phyloP scores from a whole-genome alignment of 2,888 invertebrate genomes.

The Lasioglossum vierecki region DNA sequence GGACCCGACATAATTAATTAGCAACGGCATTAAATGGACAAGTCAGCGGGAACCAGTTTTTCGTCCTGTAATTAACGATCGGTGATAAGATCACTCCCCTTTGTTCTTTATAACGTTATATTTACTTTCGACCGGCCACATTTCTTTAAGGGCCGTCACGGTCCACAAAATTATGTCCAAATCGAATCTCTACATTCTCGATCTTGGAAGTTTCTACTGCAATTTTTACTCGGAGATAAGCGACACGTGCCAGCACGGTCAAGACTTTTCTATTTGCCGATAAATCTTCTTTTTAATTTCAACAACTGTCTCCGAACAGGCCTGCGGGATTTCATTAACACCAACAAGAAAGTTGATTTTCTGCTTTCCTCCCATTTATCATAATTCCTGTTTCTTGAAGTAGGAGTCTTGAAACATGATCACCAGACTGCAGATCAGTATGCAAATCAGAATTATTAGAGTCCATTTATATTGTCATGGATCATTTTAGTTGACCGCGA shows the following conservation, averaged over 20 bases:
- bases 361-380: slow-evolving; percentile 5
- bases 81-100: slow-evolving; percentile 58
- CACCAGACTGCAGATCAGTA: neutral
- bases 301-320: neutral
- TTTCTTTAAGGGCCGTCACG: neutral
- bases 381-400: neutral
- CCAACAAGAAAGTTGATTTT: neutral
- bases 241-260: neutral
- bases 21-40: slow-evolving; percentile 55
- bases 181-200: neutral
- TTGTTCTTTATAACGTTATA: slow-evolving; percentile 32
- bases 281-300: neutral
- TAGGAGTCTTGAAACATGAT: neutral
- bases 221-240: neutral
- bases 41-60: slow-evolving; percentile 54
- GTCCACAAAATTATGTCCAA: neutral
- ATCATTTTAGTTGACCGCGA: neutral
- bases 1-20: slow-evolving; percentile 54
- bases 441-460: neutral
- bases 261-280: neutral
- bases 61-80: slow-evolving; percentile 64
- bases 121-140: slow-evolving; percentile 5
- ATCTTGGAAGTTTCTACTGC: neutral
- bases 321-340: neutral
- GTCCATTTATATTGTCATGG: neutral